Percentiles rank a stretch among this genome's conserved stretches.
Evolutionary conservation across 2,888 invertebrate species (phyloP).

Genomic region (Gerosis bhagava): DNA sequence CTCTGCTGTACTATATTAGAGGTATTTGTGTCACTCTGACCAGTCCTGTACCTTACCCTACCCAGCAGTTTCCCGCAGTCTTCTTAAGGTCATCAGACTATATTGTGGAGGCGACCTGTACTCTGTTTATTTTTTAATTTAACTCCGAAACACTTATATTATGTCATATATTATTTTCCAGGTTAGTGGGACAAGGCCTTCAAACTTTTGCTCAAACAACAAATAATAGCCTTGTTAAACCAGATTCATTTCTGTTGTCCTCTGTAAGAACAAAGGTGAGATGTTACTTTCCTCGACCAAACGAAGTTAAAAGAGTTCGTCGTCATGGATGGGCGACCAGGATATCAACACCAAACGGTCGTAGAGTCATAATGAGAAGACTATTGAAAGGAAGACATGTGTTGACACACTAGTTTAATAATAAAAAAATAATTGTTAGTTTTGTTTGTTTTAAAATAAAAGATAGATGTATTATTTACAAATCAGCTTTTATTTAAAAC

Average conservation of each 20-base stretch:
- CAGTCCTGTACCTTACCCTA: too few relatives aligned
- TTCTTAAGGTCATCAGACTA: too few relatives aligned
- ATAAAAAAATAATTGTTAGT: conserved; percentile 1
- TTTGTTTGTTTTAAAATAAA: conserved; percentile 24
- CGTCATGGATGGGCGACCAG: conserved; percentile 87
- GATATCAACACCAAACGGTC: conserved; percentile 86
- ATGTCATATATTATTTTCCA: too few relatives aligned
- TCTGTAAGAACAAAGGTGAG: conserved; percentile 79
- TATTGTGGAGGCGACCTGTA: too few relatives aligned
- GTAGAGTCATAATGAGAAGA: conserved; percentile 88
- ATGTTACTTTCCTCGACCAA: conserved; percentile 88
- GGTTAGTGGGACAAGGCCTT: conserved; percentile 53
- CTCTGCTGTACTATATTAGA: too few relatives aligned
- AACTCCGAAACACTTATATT: too few relatives aligned
- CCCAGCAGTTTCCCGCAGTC: too few relatives aligned
- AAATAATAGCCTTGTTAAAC: conserved; percentile 49
- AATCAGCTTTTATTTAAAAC: conserved; percentile 23
- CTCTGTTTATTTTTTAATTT: too few relatives aligned
- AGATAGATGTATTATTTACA: conserved; percentile 21
- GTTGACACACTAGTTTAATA: conserved; percentile 68
- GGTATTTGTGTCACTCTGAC: too few relatives aligned
- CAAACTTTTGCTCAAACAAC: conserved; percentile 44
- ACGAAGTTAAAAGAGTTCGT: conserved; percentile 86
- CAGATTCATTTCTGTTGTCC: conserved; percentile 54
- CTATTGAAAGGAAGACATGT: conserved; percentile 88